These are phyloP conservation scores for Hydrocynus forskahlii DNA, from an alignment of 2,797 vertebrate genomes.

Conservation along the genomic window DNA sequence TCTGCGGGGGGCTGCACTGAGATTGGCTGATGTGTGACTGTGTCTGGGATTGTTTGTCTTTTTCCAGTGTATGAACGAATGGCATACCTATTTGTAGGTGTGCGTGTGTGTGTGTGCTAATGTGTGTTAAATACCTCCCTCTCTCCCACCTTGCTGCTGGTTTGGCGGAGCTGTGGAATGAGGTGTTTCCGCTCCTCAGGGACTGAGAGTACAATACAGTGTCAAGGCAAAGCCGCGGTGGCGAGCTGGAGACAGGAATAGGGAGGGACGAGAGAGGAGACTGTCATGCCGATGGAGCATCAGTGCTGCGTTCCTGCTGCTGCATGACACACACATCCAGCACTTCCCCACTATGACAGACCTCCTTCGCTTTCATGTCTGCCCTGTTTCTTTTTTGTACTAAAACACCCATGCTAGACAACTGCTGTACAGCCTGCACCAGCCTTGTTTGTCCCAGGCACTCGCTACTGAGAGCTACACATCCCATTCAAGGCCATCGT, in stretches of 20 bases:
- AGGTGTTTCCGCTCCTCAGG: slow-evolving; percentile 49
- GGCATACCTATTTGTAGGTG: slow-evolving; percentile 36
- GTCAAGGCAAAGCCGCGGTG: slow-evolving; percentile 57
- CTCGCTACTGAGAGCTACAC: slow-evolving; percentile 6
- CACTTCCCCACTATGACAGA: slow-evolving; percentile 61
- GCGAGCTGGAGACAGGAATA: slow-evolving; percentile 52
- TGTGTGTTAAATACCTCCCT: slow-evolving; percentile 40
- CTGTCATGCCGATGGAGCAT: slow-evolving; percentile 62
- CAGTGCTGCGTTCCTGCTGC: slow-evolving; percentile 54
- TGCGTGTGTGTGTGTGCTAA: slow-evolving; percentile 30
- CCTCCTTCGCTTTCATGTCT: slow-evolving; percentile 30
- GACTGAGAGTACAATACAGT: slow-evolving; percentile 55
- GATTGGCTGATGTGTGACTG: slow-evolving; percentile 28
- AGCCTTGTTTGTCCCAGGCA: slow-evolving; percentile 28
- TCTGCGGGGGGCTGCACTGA: not conserved
- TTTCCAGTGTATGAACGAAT: not conserved
- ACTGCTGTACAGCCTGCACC: slow-evolving; percentile 21
- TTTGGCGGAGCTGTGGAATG: slow-evolving; percentile 21
- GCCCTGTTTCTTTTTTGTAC: slow-evolving; percentile 27
- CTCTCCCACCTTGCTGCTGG: not conserved
- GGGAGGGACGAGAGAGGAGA: slow-evolving; percentile 52
- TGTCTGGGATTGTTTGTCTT: slow-evolving; percentile 21
- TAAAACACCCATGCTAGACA: slow-evolving; percentile 31
- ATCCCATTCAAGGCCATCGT: not conserved
- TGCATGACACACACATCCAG: slow-evolving; percentile 53